These are phyloP conservation scores for Osmerus mordax DNA, from an alignment of 2,113 vertebrate species.

Conservation along the genomic window DNA sequence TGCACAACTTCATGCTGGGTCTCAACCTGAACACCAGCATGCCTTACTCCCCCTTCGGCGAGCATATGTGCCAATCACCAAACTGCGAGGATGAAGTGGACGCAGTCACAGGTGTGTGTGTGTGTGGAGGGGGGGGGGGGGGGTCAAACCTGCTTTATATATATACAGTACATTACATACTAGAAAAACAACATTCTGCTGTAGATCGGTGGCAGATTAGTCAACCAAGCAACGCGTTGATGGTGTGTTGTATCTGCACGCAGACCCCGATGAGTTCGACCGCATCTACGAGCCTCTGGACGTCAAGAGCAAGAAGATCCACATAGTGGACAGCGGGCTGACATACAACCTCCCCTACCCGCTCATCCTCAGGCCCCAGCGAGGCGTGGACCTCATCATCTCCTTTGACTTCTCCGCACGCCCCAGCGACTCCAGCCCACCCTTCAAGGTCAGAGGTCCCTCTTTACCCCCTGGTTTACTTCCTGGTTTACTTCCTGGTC, in stretches of 20 bases:
- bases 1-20: slow-evolving; percentile 98
- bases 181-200: no score
- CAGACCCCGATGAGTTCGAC: slow-evolving; percentile 96
- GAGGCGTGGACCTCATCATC: slow-evolving; percentile 89
- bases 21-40: slow-evolving; percentile 87
- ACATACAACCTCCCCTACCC: slow-evolving; percentile 95
- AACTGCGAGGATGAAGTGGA: slow-evolving; percentile 80
- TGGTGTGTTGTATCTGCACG: neutral
- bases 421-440: slow-evolving; percentile 92
- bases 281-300: slow-evolving; percentile 94
- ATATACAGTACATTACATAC: no score
- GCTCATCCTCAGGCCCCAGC: slow-evolving; percentile 85
- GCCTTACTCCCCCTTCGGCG: slow-evolving; percentile 74
- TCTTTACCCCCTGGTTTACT: no score
- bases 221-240: neutral
- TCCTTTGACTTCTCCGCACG: slow-evolving; percentile 96
- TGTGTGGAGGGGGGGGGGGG: neutral
- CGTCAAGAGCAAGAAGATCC: slow-evolving; percentile 98
- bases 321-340: slow-evolving; percentile 94
- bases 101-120: slow-evolving; percentile 81
- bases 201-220: no score
- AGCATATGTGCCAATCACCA: slow-evolving; percentile 52
- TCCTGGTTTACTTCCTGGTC: no score
- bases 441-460: slow-evolving; percentile 84
- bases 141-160: neutral